These are phyloP conservation scores for Serrognathus titanus DNA, from an alignment of 2,888 invertebrate genomes.

Conservation along the genomic window DNA sequence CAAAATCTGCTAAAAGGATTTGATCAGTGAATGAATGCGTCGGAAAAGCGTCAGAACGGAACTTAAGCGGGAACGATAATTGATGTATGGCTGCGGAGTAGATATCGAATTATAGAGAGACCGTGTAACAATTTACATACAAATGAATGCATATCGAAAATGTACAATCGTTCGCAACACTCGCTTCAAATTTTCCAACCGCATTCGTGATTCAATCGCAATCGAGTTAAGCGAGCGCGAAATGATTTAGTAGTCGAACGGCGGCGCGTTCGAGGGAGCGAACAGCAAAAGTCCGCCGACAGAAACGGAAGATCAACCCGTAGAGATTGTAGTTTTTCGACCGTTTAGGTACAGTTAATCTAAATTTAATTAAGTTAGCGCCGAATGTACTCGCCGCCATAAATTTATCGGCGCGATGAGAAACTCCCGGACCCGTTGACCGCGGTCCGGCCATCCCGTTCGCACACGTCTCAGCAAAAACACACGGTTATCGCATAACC, in stretches of 20 bases:
- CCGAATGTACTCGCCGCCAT: slow-evolving; percentile 15
- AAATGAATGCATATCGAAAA: slow-evolving; percentile 34
- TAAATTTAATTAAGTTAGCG: slow-evolving; percentile 38
- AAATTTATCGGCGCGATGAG: slow-evolving; percentile 1
- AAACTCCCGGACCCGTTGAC: neutral
- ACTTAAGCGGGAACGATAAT: slow-evolving; percentile 22
- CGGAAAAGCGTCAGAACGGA: neutral
- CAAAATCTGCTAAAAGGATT: too few relatives aligned
- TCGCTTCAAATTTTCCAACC: slow-evolving; percentile 37
- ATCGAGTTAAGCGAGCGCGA: slow-evolving; percentile 42
- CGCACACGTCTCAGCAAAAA: neutral
- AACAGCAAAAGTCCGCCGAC: slow-evolving; percentile 16
- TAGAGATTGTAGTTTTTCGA: slow-evolving; percentile 28
- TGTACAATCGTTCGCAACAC: slow-evolving; percentile 29
- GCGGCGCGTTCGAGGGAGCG: slow-evolving; percentile 19
- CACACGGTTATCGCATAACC: neutral
- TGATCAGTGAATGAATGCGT: too few relatives aligned
- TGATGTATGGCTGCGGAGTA: slow-evolving; percentile 24
- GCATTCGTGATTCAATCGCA: slow-evolving; percentile 43
- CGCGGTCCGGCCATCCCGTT: neutral
- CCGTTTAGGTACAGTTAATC: slow-evolving; percentile 30
- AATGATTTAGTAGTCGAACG: slow-evolving; percentile 35
- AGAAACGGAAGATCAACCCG: slow-evolving; percentile 30
- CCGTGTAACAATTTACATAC: slow-evolving; percentile 32
- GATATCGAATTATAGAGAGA: slow-evolving; percentile 27